Evolutionary conservation across 2,113 vertebrate species (phyloP), one percentile per base, ranked within the genome.

Genomic region (Phalacrocorax brasilianus): DNA sequence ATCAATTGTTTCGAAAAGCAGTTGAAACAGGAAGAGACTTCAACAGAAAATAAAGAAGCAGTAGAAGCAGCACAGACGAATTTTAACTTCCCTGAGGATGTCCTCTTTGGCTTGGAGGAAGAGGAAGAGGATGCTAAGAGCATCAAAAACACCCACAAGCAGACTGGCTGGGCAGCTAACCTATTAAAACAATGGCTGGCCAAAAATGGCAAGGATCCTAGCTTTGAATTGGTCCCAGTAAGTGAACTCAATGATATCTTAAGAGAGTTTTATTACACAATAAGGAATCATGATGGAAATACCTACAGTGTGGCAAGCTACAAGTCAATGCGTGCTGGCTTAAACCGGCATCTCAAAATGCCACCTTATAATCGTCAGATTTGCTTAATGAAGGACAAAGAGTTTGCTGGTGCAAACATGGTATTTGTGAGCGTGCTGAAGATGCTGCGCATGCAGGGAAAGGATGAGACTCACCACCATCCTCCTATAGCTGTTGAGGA

Each of bases 271-370:
- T 96, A 97, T 96, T 97, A 84, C 68, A 96, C 96, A 8, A 67
- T 97, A 89, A 94, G 96, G 92, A 97, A 95, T 90, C 91, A 97
- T 1, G 96, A 97, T 56, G 97, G 97, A 72, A 97, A 97, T 75
- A 97, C 96, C 85, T 97, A 97, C 96, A 97, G 97, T 52, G 96
- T 97, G 91, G 96, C 97, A 79, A 97, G 97, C 93, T 97, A 97
- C 94, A 97, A 97, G 77, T 97, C 97, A 28, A 97, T 97, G 88
- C 96, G 97, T 73, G 97, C 97, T 16, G 97, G 97, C 85, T 94
- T 97, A 91, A 97, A 97, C 95, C 94, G 97, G 93, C 94, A 97
- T 83, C 97, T 97, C 92, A 97, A 76, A 96, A 97, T 96, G 97
- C 92, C 96, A 14, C 97, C 97, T 76, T 96, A 96, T 4, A 96